Conservation (phyloP, 1,140 invertebrate genomes). For the Eufriesea mexicana region DNA sequence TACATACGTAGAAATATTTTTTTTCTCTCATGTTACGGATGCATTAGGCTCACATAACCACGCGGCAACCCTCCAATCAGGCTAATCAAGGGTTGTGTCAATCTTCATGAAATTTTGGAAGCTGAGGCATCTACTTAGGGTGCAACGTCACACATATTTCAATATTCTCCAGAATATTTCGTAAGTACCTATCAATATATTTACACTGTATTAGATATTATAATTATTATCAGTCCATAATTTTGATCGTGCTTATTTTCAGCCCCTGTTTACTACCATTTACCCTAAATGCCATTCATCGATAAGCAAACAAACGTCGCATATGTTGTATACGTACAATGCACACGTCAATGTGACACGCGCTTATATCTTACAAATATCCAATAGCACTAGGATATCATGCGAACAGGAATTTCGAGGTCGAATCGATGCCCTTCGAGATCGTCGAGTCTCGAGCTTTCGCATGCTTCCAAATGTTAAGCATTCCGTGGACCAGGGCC, state of each 20-base stretch:
- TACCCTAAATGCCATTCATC: not conserved
- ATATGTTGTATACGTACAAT: too few species aligned
- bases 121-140: too few species aligned
- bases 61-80: not conserved
- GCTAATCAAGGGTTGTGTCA: not conserved
- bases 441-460: not conserved
- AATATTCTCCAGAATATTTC: not conserved
- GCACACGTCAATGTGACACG: not conserved
- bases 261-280: not conserved
- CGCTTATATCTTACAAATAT: slow-evolving; percentile 66
- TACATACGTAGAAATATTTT: slow-evolving; percentile 21
- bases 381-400: slow-evolving; percentile 66
- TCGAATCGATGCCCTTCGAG: not conserved
- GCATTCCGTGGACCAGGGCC: slow-evolving; percentile 70
- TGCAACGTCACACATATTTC: too few species aligned
- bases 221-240: not conserved
- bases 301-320: not conserved
- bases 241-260: not conserved
- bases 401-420: slow-evolving; percentile 29
- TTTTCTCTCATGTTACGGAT: not conserved
- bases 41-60: slow-evolving; percentile 40
- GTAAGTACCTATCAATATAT: not conserved
- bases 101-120: not conserved
- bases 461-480: slow-evolving; percentile 58
- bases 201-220: not conserved